Evolutionary conservation across 2,888 invertebrate genomes (phyloP).

Genomic region (Beris morrisii): DNA sequence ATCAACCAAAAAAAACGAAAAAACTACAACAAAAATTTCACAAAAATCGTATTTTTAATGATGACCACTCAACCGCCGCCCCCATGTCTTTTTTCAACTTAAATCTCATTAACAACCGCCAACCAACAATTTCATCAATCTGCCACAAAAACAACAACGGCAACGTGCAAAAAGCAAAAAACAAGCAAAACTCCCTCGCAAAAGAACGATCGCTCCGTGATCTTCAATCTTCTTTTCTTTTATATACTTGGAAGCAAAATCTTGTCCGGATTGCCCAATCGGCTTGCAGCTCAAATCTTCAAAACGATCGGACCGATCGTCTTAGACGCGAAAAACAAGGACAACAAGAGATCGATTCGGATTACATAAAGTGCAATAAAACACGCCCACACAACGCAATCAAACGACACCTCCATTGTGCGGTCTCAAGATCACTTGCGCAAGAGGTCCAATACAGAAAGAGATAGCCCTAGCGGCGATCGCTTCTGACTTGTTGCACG

Average conservation of each 20-base stretch:
- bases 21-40: conserved; percentile 2
- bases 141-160: too few species aligned
- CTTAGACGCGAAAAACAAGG: conserved; percentile 5
- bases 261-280: conserved; percentile 4
- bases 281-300: not conserved
- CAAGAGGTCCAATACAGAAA: too few species aligned
- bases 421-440: too few species aligned
- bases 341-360: not conserved
- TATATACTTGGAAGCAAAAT: conserved; percentile 14
- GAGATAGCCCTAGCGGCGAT: too few species aligned
- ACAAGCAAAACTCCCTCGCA: too few species aligned
- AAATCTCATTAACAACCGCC: conserved; percentile 21
- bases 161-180: too few species aligned
- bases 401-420: not conserved
- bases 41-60: conserved; percentile 17
- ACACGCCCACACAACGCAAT: conserved; percentile 17
- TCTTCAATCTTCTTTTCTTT: not conserved
- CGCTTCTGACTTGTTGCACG: not conserved
- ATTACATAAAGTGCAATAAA: conserved; percentile 6
- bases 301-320: conserved; percentile 3
- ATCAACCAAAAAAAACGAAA: not conserved
- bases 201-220: not conserved
- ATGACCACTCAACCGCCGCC: conserved; percentile 26
- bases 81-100: conserved; percentile 10
- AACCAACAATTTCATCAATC: conserved; percentile 16